These are phyloP conservation scores for Sinosuthora webbiana DNA, from an alignment of 2,113 vertebrate genomes.

Conservation along the genomic window DNA sequence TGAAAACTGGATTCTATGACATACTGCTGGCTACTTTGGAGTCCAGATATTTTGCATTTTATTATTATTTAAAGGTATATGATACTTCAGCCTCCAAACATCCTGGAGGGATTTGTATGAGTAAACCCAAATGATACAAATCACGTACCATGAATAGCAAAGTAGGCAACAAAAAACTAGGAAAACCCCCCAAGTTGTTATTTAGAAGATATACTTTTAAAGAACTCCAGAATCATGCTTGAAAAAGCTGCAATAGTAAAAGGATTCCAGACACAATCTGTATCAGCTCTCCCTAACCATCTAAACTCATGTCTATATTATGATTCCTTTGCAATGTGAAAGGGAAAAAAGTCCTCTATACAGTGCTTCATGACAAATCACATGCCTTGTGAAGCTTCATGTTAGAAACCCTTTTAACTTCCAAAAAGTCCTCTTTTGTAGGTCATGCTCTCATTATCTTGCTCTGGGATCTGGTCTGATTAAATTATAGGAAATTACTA, in stretches of 20 bases:
- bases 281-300: neutral
- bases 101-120: neutral
- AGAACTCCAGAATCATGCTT: neutral
- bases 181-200: neutral
- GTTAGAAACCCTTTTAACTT: constrained; percentile 63
- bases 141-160: neutral
- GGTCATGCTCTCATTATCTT: constrained; percentile 76
- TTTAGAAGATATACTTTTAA: neutral
- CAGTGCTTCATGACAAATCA: constrained; percentile 47
- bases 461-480: constrained; percentile 74
- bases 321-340: neutral
- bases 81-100: neutral
- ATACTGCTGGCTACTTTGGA: neutral
- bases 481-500: constrained; percentile 79
- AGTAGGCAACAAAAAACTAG: neutral
- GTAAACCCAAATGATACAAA: neutral
- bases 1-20: neutral
- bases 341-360: neutral
- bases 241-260: neutral
- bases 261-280: neutral
- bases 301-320: neutral
- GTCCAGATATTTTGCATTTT: neutral
- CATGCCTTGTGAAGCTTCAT: constrained; percentile 43
- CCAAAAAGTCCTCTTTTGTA: constrained; percentile 72
- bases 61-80: neutral